phyloP scores from a whole-genome alignment of 2,797 vertebrate species.

The Lithobates sylvaticus region DNA sequence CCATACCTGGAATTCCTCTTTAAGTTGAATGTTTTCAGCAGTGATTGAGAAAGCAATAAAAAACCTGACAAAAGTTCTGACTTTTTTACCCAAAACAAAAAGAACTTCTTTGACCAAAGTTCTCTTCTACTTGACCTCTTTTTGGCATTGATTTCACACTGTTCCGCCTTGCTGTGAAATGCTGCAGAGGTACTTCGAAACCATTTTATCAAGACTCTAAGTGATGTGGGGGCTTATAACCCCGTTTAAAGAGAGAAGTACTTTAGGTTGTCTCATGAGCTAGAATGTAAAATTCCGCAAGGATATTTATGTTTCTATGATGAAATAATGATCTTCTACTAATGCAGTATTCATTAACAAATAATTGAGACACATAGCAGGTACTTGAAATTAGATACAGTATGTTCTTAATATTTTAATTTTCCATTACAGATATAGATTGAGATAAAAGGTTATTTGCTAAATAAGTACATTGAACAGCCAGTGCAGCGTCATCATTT shows the following conservation, averaged over 20 bases:
- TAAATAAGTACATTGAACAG: not conserved
- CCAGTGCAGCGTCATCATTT: too few species aligned
- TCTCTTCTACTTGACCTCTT: too few species aligned
- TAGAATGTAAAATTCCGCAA: constrained; percentile 8
- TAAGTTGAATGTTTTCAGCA: too few species aligned
- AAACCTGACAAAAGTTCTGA: too few species aligned
- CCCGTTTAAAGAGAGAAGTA: constrained; percentile 9
- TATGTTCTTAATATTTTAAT: not conserved
- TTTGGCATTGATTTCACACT: too few species aligned
- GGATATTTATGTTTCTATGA: not conserved
- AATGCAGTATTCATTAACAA: constrained; percentile 19
- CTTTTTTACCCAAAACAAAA: too few species aligned
- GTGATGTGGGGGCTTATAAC: not conserved
- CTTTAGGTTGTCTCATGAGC: not conserved
- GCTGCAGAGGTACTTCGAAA: not conserved
- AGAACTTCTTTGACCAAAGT: too few species aligned
- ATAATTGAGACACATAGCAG: not conserved
- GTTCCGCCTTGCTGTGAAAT: too few species aligned
- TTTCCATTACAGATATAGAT: not conserved
- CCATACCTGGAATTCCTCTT: too few species aligned
- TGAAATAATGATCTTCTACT: constrained; percentile 2
- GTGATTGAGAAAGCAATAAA: too few species aligned
- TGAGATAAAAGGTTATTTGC: not conserved
- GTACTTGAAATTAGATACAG: constrained; percentile 7
- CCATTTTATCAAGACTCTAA: not conserved